Percentiles rank a stretch among this genome's conserved stretches.
phyloP scores from a whole-genome alignment of 2,797 vertebrate species.

The Spea hammondii region DNA sequence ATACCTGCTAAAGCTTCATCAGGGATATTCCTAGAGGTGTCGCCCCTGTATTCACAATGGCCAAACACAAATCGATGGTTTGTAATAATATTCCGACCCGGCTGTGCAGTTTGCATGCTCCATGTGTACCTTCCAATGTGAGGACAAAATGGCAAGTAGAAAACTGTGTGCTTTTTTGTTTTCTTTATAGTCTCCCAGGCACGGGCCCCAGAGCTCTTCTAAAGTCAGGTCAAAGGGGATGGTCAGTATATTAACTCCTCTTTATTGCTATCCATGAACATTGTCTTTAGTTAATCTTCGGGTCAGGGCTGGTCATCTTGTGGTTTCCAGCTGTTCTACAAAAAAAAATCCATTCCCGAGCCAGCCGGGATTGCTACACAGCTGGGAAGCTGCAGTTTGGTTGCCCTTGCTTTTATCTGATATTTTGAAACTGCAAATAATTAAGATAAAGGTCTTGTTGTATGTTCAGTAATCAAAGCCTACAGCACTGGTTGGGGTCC shows the following conservation, averaged over 20 bases:
- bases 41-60: not conserved
- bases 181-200: not conserved
- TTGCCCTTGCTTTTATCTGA: not conserved
- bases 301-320: slow-evolving; percentile 8
- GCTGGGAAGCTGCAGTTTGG: not conserved
- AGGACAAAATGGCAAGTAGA: slow-evolving; percentile 24
- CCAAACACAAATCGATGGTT: not conserved
- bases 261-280: slow-evolving; percentile 26
- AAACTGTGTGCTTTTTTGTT: accelerated
- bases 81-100: slow-evolving; percentile 17
- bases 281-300: slow-evolving; percentile 31
- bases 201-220: not conserved
- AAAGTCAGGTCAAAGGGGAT: not conserved
- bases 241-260: not conserved
- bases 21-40: too few species aligned
- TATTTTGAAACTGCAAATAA: not conserved
- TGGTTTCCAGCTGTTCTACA: not conserved
- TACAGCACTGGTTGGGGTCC: slow-evolving; percentile 35
- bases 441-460: not conserved
- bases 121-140: not conserved
- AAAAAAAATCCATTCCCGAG: slow-evolving; percentile 9
- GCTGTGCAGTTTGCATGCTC: slow-evolving; percentile 11
- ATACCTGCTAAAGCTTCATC: too few species aligned
- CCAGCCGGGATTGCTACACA: too few species aligned
- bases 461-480: slow-evolving; percentile 33